Evolutionary conservation across 2,113 vertebrate species (phyloP), one percentile per base, ranked within the genome.

Genomic region (Brachyhypopomus gauderio): DNA sequence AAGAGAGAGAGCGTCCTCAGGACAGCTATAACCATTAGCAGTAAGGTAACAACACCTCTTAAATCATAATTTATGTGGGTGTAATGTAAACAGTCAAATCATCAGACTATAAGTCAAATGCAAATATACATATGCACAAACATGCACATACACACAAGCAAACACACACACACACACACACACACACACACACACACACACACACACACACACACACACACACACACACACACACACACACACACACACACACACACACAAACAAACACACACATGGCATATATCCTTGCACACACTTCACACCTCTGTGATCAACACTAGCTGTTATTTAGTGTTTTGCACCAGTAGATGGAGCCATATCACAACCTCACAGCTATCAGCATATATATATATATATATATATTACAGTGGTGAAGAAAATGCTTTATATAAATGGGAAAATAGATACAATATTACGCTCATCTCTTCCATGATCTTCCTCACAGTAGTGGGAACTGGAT

Each of bases 31-130:
- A n/a, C n/a, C n/a, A n/a, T n/a, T n/a, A n/a, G n/a, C n/a, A n/a
- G n/a, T n/a, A n/a, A n/a, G n/a, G n/a, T n/a, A n/a, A n/a, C n/a
- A n/a, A n/a, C n/a, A n/a, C n/a, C n/a, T n/a, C n/a, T n/a, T n/a
- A n/a, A n/a, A n/a, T n/a, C n/a, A 59, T 77, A 22, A 72, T 77
- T 82, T 82, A 82, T 70, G 56, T 69, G 71, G 59, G 16, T 59
- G 30, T 78, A 41, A 66, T 73, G 78, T 16, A 36, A 7, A 34
- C 60, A 20, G 60, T 62, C 60, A 25, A 62, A 62, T 2, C 23
- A 27, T 52, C 38, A 38, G 38, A 38, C 38, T 38, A 7, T 38
- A 3, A 70, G 41, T 56, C 64, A 69, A 20, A 48, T n/a, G 45
- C 75, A 77, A 36, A 17, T 22, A 60, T n/a, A 22, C 62, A 30